Conservation (phyloP, 2,113 vertebrate species). For the Microcebus lehilahytsara region DNA sequence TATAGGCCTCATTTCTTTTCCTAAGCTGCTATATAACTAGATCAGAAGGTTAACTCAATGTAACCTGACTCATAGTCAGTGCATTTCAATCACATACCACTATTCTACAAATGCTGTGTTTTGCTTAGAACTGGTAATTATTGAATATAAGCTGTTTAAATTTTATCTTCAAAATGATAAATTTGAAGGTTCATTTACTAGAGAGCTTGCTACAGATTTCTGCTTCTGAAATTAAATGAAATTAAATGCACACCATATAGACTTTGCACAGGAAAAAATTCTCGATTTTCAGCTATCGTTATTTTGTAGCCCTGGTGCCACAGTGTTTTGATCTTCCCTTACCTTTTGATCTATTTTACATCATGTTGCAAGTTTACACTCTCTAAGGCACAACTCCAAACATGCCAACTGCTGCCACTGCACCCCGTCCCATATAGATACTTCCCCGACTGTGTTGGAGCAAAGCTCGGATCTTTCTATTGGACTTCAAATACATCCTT, state of each 20-base stretch:
- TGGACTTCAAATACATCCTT: neutral
- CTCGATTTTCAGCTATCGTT: neutral
- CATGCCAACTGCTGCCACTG: rapidly evolving
- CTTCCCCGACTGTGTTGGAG: rapidly evolving
- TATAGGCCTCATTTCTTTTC: conserved; percentile 63
- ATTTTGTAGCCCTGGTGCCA: neutral
- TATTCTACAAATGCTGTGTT: conserved; percentile 23
- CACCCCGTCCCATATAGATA: rapidly evolving
- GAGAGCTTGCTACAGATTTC: neutral
- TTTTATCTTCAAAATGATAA: conserved; percentile 16
- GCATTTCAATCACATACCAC: conserved; percentile 37
- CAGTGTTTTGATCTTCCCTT: neutral
- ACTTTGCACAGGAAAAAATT: neutral
- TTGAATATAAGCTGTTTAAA: neutral
- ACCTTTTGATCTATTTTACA: neutral
- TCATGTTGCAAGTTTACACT: neutral
- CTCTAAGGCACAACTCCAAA: neutral
- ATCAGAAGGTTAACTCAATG: conserved; percentile 51
- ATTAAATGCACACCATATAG: neutral
- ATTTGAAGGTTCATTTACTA: neutral
- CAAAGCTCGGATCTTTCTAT: neutral
- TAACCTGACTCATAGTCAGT: neutral
- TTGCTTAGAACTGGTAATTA: conserved; percentile 54
- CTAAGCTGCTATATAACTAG: conserved; percentile 61
- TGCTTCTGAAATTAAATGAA: conserved; percentile 33